Evolutionary conservation across 2,888 invertebrate species (phyloP), one percentile per base, ranked within the genome.

Genomic region (Amphimallon solstitiale): DNA sequence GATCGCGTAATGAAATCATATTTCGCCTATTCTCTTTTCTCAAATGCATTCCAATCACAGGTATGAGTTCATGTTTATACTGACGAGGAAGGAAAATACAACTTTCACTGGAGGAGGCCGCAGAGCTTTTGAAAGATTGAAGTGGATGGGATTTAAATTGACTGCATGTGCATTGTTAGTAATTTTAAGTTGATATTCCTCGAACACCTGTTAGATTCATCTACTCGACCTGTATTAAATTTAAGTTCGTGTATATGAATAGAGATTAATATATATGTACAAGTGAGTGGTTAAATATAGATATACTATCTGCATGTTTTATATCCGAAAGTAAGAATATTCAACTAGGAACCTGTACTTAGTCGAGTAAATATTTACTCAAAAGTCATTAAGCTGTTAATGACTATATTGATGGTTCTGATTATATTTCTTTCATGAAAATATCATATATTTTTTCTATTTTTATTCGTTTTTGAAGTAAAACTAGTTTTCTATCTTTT

Each of bases 131-230:
- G 56, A 56, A 56, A 56, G 29, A 56, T 43, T 43, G 14, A 56
- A 56, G 15, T 40, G 43, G 56, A 56, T 56, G 40, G 56, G 43
- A 14, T 23, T 7, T 56, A 56, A 56, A 17, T 40, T 40, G 56
- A 14, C 23, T 12, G 40, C 29, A 54, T 38, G 40, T 56, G 49
- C 29, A 34, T 34, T 51, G 34, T 17, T 51, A 40, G 40, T 56
- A 40, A 29, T 56, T 56, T 40, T 19, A 12, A 29, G 21, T 43
- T 40, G 23, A 23, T 43, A 40, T 56, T 40, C 56, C 10, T 29
- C 12, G 43, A 56, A 56, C 56, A 56, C 56, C 56, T 56, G 56
- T 56, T 54, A 37, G 17, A 54, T 54, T 56, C 56, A 56, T 43
- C 56, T 56, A 23, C 43, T 37, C 43, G 40, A 56, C 21, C 43